Base-by-base conservation (phyloP, 2,797 vertebrate genomes). In the Gadopsis bispinosus region DNA sequence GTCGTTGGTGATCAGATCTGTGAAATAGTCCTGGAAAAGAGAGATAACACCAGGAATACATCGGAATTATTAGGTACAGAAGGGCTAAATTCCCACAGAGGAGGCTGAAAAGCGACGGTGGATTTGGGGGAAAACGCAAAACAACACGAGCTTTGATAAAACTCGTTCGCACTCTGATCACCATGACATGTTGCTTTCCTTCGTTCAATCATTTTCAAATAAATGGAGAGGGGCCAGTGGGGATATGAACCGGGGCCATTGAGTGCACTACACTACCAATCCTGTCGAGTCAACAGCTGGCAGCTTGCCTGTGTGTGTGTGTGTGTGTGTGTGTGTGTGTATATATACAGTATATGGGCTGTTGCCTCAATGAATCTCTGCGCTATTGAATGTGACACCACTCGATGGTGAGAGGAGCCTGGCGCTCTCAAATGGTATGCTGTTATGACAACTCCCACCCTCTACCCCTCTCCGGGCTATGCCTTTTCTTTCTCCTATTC, bases 1-100 rank as follows among this genome's bases (percentile, higher is more conserved):
- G 94, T 99, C 94, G 9, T 99, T 99, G 92, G 98, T 99, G 94
- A 99, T 99, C 88, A 99, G 94, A 89, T 99, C 98, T 0, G 98
- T 99, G 89, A 99, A 96, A 92, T 99, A 99, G 90, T 99, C 98
- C 98, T 98, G 78, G 65, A 73, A 76, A 78, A 13, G 77, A 63
- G 45, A 73, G 59, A 33, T 72, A 53, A 65, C 17, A 50, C 7
- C 0, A 16, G 31, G 7, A 81, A 70, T 71, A 51, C 51, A 59
- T 6, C 14, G 19, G 53, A 43, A 39, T 55, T 58, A 65, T 35
- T 51, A 63, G 50, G 67, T 4, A 16, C 8, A 45, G 35, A 61
- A n/a, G 37, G 55, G 54, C 26, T 53, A 19, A 73, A 87, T 78
- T 61, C 29, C 56, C 60, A 73, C 53, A 48, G 35, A 77, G 33